These are phyloP conservation scores for Tipula unca DNA, from an alignment of 2,888 invertebrate genomes.

Conservation along the genomic window DNA sequence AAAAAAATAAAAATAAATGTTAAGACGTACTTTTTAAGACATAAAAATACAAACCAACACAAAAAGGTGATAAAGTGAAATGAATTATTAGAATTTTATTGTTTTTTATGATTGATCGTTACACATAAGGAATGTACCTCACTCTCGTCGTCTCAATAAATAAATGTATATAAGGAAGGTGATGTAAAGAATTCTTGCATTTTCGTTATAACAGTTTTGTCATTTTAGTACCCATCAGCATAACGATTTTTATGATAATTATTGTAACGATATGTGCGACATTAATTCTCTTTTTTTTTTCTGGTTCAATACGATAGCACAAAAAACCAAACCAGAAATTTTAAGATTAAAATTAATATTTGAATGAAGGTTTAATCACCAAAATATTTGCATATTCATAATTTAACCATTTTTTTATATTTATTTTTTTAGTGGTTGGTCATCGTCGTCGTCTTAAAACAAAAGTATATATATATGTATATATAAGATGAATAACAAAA, in stretches of 20 bases:
- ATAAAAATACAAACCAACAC: neutral
- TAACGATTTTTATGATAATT: neutral
- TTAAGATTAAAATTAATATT: conserved; percentile 14
- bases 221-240: neutral
- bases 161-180: neutral
- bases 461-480: neutral
- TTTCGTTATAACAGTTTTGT: neutral
- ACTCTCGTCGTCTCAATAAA: neutral
- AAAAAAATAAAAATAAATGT: neutral
- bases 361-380: neutral
- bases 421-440: neutral
- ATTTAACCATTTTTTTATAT: neutral
- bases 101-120: neutral
- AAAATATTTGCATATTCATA: neutral
- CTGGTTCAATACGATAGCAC: neutral
- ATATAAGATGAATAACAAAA: neutral
- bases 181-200: neutral
- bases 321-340: neutral
- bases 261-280: neutral
- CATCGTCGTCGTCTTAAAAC: neutral
- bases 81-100: neutral
- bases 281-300: neutral
- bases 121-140: neutral
- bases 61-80: neutral
- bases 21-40: neutral